Percentiles rank a stretch among this genome's conserved stretches.
phyloP scores from a whole-genome alignment of 2,888 invertebrate genomes.

The Drosophila mettleri region DNA sequence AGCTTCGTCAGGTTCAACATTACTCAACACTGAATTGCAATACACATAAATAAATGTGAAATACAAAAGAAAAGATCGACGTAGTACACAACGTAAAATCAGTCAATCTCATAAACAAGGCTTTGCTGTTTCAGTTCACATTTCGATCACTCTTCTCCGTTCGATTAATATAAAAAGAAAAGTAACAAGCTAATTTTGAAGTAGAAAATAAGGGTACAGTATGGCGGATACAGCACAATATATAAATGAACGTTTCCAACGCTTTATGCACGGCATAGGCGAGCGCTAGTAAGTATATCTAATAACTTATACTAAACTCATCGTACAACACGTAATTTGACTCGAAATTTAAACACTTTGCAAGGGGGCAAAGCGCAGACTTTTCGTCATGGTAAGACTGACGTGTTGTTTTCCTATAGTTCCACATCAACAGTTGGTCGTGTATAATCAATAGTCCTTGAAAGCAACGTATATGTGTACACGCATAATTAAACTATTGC shows the following conservation, averaged over 20 bases:
- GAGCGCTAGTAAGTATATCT: constrained; percentile 83
- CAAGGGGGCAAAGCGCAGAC: not conserved
- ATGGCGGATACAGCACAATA: constrained; percentile 67
- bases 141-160: constrained; percentile 69
- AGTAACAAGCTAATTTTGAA: constrained; percentile 25
- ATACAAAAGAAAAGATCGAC: constrained; percentile 36
- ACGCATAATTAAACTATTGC: constrained; percentile 6
- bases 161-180: constrained; percentile 51
- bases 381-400: constrained; percentile 39
- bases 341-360: not conserved
- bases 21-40: constrained; percentile 57
- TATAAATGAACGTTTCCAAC: constrained; percentile 74
- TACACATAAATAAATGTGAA: constrained; percentile 46
- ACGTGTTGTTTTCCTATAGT: constrained; percentile 84
- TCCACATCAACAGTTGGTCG: constrained; percentile 77
- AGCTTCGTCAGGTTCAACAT: constrained; percentile 21
- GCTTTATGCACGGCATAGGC: constrained; percentile 78
- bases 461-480: constrained; percentile 27
- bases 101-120: constrained; percentile 36
- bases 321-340: not conserved
- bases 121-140: constrained; percentile 31
- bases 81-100: constrained; percentile 48
- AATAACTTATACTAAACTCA: constrained; percentile 23
- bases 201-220: constrained; percentile 28
- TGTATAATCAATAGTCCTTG: constrained; percentile 70